Base-by-base conservation (phyloP, 2,888 invertebrate genomes). In the Dryadula phaetusa region DNA sequence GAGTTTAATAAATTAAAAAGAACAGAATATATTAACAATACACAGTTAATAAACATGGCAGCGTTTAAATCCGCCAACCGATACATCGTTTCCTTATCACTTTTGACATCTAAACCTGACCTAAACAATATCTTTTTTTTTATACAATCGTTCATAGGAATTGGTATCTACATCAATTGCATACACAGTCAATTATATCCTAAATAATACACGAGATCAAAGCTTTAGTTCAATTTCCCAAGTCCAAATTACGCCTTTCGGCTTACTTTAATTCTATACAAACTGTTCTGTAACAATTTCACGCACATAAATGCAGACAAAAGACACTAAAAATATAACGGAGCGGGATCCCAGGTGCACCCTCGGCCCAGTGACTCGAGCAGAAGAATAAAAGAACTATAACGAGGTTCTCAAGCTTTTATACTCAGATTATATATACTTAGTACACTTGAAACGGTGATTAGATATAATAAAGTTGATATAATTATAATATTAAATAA, bases 261-360 rank as follows among this genome's bases (percentile, higher is more conserved):
- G 16, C 28, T 16, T 3, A 44, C 42, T 42, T 25, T 28, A 42
- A 42, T 58, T 42, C 42, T 18, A 42, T 42, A 42, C 28, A 58
- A 42, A 28, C 28, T 44, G 28, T 58, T 58, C 58, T 25, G 28
- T 28, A 16, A 16, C 16, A 42, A 58, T 58, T 58, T 58, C 12
- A 58, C 58, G 58, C 42, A 25, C 5, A 25, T 58, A 28, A 40
- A 12, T 18, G 28, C 58, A 58, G 42, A 58, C 58, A 58, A 58
- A 58, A 44, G 58, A 16, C 18, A 28, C 58, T 58, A 58, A 58
- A 42, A 44, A 44, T 58, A 58, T 58, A 58, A 58, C 42, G 46
- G 49, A 49, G 49, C n/a, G 49, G 25, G 47, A 16, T 46, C 63
- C 53, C 63, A 64, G 58, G 58, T 44, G 58, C 58, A 58, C 42